Evolutionary conservation across 2,797 vertebrate genomes (phyloP).

Genomic region (Gorsachius magnificus): DNA sequence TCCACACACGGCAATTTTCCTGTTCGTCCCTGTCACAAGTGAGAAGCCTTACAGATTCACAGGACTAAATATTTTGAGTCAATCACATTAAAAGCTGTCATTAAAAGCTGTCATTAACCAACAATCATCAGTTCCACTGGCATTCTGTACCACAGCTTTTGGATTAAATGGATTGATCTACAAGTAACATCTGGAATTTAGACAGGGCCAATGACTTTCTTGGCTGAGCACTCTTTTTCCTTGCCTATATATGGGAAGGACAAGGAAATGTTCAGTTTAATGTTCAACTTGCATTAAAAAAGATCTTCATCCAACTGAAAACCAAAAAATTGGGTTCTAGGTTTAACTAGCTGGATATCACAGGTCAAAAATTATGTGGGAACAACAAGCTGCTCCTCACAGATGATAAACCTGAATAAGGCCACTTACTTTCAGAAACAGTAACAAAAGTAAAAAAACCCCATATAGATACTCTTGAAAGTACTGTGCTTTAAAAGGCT

Average conservation of each 20-base stretch:
- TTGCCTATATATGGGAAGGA: background rate
- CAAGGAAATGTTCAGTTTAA: background rate
- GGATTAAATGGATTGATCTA: background rate
- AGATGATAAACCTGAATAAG: background rate
- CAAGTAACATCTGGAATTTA: background rate
- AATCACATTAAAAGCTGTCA: background rate
- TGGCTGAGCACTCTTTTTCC: background rate
- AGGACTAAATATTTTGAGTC: background rate
- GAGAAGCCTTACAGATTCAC: background rate
- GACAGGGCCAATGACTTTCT: background rate
- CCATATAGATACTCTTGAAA: background rate
- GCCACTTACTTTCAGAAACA: background rate
- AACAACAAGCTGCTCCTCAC: background rate
- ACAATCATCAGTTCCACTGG: background rate
- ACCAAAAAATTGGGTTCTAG: background rate
- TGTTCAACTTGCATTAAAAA: background rate
- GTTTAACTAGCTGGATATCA: background rate
- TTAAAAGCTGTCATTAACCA: constrained; percentile 35
- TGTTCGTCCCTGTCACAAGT: background rate
- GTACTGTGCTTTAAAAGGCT: background rate
- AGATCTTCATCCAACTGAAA: background rate
- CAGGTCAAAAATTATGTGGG: background rate
- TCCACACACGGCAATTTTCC: background rate
- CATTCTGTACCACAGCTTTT: background rate
- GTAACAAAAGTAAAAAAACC: background rate